Conservation (phyloP, 2,113 vertebrate genomes). For the Ranitomeya variabilis region DNA sequence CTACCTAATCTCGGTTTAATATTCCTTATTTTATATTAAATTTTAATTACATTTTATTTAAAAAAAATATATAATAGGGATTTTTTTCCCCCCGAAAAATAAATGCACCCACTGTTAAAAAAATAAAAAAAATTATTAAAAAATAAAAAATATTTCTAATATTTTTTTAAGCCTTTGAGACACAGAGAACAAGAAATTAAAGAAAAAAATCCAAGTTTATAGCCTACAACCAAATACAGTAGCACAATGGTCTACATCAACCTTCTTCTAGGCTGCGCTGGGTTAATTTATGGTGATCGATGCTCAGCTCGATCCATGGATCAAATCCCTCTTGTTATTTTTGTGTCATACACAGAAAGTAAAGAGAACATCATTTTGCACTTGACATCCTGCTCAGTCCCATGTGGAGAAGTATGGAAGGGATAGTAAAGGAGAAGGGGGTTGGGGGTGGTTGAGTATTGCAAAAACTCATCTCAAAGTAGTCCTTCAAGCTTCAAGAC, state of each 20-base stretch:
- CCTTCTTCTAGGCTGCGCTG: background rate
- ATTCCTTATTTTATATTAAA: background rate
- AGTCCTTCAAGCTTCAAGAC: background rate
- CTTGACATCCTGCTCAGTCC: conserved; percentile 15
- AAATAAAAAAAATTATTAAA: background rate
- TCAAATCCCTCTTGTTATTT: conserved; percentile 24
- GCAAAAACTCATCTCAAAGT: background rate
- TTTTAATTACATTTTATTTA: background rate
- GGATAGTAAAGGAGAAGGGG: background rate
- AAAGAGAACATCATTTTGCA: conserved; percentile 17
- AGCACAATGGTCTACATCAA: conserved; percentile 6
- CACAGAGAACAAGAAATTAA: background rate
- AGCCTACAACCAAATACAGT: conserved; percentile 47
- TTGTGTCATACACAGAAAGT: conserved; percentile 10
- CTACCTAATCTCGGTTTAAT: conserved; percentile 58
- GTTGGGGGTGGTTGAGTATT: background rate
- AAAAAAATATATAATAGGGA: conserved; percentile 18
- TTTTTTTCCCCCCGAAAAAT: conserved; percentile 9
- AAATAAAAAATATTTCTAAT: background rate
- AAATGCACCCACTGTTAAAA: background rate
- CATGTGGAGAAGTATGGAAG: conserved; percentile 4
- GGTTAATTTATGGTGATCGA: background rate
- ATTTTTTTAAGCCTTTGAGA: background rate
- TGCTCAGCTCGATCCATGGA: background rate
- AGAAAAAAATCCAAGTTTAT: conserved; percentile 22